These are phyloP conservation scores for Drosophila peninsularis DNA, from an alignment of 2,888 invertebrate genomes.

Conservation along the genomic window DNA sequence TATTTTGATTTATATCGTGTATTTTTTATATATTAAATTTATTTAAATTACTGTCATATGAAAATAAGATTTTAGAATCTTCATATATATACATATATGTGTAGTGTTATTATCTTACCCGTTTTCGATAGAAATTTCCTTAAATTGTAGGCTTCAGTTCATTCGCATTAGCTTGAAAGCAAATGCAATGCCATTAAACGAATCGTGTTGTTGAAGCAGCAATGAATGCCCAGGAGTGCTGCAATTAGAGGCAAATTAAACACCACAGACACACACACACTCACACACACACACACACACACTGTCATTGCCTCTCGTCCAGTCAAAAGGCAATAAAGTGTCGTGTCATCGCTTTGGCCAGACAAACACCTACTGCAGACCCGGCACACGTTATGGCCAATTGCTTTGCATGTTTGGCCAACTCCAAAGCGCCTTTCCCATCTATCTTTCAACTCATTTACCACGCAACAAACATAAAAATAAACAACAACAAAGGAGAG, in stretches of 20 bases:
- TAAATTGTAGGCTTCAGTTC: constrained; percentile 2
- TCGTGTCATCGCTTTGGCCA: constrained; percentile 21
- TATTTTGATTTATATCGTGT: no score
- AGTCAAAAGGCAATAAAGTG: constrained; percentile 35
- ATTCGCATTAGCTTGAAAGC: constrained; percentile 19
- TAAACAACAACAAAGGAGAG: background rate
- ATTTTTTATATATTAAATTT: background rate
- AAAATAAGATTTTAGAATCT: no score
- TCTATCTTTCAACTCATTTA: constrained; percentile 2
- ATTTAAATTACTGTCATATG: background rate
- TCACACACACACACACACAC: background rate
- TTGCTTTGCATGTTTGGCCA: constrained; percentile 2
- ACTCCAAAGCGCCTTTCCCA: background rate
- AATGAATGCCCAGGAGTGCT: constrained; percentile 13
- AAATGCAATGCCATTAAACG: constrained; percentile 31
- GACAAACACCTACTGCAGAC: background rate
- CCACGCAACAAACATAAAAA: background rate
- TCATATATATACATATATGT: no score
- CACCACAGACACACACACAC: background rate
- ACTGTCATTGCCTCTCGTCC: constrained; percentile 2
- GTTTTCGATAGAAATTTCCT: background rate
- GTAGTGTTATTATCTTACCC: background rate
- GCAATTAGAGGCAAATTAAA: constrained; percentile 41
- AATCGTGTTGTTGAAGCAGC: constrained; percentile 10
- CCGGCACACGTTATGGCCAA: constrained; percentile 30